Conservation (phyloP, 1,140 invertebrate genomes). For the Caenorhabditis brenneri region DNA sequence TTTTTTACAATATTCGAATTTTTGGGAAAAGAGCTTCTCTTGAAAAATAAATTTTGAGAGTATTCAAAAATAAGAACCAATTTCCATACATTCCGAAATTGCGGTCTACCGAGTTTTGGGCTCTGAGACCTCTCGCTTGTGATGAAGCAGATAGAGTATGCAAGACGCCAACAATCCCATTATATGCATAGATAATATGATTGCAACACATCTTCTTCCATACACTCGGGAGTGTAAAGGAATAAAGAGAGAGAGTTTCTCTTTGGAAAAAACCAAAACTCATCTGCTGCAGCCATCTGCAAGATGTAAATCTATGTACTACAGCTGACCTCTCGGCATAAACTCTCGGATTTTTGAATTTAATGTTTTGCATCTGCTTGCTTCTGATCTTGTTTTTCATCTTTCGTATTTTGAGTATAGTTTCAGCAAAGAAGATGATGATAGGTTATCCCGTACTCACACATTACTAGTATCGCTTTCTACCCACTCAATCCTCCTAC, state of each 20-base stretch:
- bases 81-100: neutral
- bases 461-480: neutral
- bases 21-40: too few relatives aligned
- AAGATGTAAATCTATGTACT: neutral
- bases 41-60: too few relatives aligned
- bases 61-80: neutral
- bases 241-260: slow-evolving; percentile 29
- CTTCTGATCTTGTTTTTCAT: neutral
- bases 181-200: slow-evolving; percentile 41
- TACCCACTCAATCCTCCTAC: neutral
- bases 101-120: neutral
- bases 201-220: slow-evolving; percentile 30
- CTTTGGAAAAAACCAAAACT: neutral
- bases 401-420: neutral
- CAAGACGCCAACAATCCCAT: slow-evolving; percentile 43
- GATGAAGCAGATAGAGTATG: slow-evolving; percentile 31
- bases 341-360: neutral
- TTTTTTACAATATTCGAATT: too few relatives aligned
- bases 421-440: neutral
- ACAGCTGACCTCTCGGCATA: slow-evolving; percentile 25
- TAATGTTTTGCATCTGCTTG: neutral
- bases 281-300: neutral
- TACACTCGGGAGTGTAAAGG: neutral
- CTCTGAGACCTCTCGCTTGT: neutral
- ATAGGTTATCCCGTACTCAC: neutral